phyloP scores from a whole-genome alignment of 2,888 invertebrate genomes.

The Ochropleura leucogaster region DNA sequence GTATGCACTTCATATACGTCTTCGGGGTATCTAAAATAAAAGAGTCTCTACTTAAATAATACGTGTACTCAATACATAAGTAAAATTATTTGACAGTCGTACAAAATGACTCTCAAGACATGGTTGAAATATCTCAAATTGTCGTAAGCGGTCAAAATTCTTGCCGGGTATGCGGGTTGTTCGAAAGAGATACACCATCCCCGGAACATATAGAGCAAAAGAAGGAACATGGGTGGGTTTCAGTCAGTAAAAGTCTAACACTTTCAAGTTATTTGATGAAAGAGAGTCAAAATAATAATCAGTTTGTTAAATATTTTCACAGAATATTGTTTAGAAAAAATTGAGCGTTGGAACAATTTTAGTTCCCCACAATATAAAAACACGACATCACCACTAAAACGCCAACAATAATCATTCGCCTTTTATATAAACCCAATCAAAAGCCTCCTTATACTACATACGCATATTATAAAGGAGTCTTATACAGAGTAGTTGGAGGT shows the following conservation, averaged over 20 bases:
- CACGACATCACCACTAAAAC: neutral
- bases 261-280: too few relatives aligned
- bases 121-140: neutral
- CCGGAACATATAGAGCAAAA: too few relatives aligned
- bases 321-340: neutral
- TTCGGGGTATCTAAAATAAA: neutral
- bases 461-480: constrained; percentile 73
- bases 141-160: neutral
- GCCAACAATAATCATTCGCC: constrained; percentile 23
- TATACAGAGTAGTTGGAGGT: constrained; percentile 75
- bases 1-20: neutral
- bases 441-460: constrained; percentile 56
- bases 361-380: neutral
- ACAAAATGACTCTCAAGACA: neutral
- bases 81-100: neutral
- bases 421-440: constrained; percentile 61
- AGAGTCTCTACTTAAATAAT: neutral
- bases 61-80: neutral
- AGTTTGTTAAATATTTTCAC: neutral
- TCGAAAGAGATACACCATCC: too few relatives aligned
- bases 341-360: neutral
- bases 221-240: too few relatives aligned
- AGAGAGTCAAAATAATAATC: neutral
- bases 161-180: too few relatives aligned
- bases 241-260: too few relatives aligned